These are phyloP conservation scores for Wiebesia pumilae DNA, from an alignment of 1,140 invertebrate species.

Conservation along the genomic window DNA sequence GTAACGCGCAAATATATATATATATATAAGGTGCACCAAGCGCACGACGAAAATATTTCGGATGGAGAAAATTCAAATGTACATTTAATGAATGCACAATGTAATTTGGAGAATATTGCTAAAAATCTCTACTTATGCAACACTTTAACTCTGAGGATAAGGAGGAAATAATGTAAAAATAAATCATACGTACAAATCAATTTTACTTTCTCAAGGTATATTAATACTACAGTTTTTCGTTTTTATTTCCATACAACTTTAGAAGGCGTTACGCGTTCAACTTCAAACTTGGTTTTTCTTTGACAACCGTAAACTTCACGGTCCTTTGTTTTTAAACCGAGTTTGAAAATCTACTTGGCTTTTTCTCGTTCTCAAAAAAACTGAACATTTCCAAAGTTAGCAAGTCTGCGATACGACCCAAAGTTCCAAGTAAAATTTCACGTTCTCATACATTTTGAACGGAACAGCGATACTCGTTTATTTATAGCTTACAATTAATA, in stretches of 20 bases:
- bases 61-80: too few relatives aligned
- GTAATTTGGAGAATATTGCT: too few relatives aligned
- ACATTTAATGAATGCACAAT: too few relatives aligned
- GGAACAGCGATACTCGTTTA: too few relatives aligned
- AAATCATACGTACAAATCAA: neutral
- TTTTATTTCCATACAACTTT: neutral
- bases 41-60: too few relatives aligned
- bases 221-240: neutral
- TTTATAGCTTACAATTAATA: neutral
- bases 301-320: neutral
- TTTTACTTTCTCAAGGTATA: neutral
- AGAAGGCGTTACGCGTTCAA: neutral
- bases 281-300: neutral
- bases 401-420: neutral
- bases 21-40: too few relatives aligned
- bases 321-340: neutral
- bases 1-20: too few relatives aligned
- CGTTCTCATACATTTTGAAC: neutral
- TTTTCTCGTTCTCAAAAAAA: neutral
- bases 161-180: neutral
- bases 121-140: too few relatives aligned
- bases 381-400: neutral
- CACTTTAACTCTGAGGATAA: too few relatives aligned
- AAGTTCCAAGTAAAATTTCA: neutral
- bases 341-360: neutral